Conservation (phyloP, 2,113 vertebrate genomes). For the Nibea albiflora region DNA sequence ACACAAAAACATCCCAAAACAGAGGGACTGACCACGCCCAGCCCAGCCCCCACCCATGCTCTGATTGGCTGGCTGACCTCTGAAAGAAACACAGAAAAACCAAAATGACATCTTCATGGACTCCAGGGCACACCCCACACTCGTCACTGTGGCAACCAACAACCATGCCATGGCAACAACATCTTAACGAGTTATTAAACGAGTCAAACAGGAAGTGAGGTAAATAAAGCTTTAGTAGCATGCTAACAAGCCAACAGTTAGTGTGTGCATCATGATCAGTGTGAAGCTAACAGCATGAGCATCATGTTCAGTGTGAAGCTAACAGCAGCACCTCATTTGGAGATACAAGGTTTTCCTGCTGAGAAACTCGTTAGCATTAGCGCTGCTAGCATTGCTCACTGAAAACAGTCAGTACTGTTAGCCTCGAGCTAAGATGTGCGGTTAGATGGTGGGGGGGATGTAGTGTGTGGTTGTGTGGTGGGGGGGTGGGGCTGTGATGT, state of each 20-base stretch:
- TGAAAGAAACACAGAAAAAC: neutral
- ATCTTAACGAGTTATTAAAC: neutral
- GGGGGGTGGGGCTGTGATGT: slow-evolving; percentile 83
- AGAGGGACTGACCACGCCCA: slow-evolving; percentile 38
- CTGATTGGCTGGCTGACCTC: slow-evolving; percentile 7
- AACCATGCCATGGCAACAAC: too few species aligned
- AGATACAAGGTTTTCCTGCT: neutral
- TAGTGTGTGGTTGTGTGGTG: slow-evolving; percentile 82
- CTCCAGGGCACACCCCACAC: too few species aligned
- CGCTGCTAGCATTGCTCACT: neutral
- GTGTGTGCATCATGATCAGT: neutral
- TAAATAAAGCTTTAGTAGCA: neutral
- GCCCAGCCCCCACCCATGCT: neutral
- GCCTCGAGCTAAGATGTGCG: neutral
- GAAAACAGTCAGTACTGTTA: slow-evolving; percentile 7
- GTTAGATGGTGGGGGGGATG: slow-evolving; percentile 85
- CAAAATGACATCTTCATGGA: neutral
- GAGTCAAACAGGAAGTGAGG: neutral
- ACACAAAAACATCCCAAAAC: slow-evolving; percentile 51
- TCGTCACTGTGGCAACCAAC: too few species aligned
- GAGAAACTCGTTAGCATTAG: neutral
- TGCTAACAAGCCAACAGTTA: neutral
- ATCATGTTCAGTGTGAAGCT: neutral
- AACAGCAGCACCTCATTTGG: neutral
- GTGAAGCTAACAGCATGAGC: slow-evolving; percentile 16